Conservation (phyloP, 1,140 invertebrate genomes). For the Theocolax elegans region DNA sequence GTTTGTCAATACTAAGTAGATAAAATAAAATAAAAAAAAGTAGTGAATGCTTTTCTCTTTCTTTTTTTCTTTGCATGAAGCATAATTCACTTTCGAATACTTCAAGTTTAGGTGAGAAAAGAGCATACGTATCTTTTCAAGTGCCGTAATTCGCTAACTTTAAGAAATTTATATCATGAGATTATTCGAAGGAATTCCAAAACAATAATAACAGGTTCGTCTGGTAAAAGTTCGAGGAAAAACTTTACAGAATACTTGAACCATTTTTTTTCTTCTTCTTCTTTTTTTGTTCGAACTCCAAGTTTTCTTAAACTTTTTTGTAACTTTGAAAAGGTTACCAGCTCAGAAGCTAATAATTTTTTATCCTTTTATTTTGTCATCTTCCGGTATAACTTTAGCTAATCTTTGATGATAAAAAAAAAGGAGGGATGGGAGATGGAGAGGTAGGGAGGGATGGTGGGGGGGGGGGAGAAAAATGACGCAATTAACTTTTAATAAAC, state of each 20-base stretch:
- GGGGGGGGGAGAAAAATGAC: neutral
- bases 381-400: neutral
- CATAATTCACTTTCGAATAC: no score
- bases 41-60: no score
- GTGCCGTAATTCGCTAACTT: neutral
- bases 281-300: no score
- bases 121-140: no score
- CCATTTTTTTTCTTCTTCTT: neutral
- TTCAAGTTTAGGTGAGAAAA: no score
- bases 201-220: constrained; percentile 10
- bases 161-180: neutral
- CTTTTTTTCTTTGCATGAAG: no score
- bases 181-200: constrained; percentile 9
- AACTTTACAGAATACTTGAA: constrained; percentile 5
- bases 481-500: constrained; percentile 1
- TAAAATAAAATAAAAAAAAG: no score
- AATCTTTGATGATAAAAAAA: neutral
- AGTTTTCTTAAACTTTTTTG: neutral
- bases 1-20: no score
- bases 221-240: neutral
- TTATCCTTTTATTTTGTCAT: neutral
- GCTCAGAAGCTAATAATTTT: neutral
- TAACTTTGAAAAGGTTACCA: neutral
- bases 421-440: no score
- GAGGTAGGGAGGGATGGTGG: no score